Conservation (phyloP, 2,888 invertebrate species). For the Cenopis cana region DNA sequence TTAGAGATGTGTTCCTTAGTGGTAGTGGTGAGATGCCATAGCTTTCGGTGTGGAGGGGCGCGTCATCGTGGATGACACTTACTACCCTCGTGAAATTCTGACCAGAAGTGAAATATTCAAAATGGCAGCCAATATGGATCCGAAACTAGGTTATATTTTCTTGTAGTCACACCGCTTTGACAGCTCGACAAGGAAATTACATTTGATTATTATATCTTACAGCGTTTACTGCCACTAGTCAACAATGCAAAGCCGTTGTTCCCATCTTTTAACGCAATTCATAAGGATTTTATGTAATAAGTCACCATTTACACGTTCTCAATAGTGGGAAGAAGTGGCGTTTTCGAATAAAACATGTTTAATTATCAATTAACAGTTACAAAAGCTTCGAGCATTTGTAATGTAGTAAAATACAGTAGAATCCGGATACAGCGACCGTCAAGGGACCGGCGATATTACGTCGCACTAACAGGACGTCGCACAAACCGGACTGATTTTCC, state of each 20-base stretch:
- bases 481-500: too few relatives aligned
- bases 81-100: not conserved
- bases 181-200: slow-evolving; percentile 28
- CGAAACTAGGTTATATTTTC: too few relatives aligned
- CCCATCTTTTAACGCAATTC: slow-evolving; percentile 44
- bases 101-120: not conserved
- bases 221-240: slow-evolving; percentile 31
- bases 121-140: not conserved
- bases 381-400: not conserved
- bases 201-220: slow-evolving; percentile 32
- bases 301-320: slow-evolving; percentile 28
- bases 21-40: not conserved
- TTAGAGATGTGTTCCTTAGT: not conserved
- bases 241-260: slow-evolving; percentile 38
- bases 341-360: not conserved
- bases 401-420: not conserved
- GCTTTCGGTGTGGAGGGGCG: too few relatives aligned
- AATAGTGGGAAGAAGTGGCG: slow-evolving; percentile 27
- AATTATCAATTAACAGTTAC: not conserved
- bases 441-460: too few relatives aligned
- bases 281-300: slow-evolving; percentile 39
- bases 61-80: too few relatives aligned
- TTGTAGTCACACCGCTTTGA: slow-evolving; percentile 15
- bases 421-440: too few relatives aligned
- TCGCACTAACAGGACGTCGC: too few relatives aligned